Base-by-base conservation (phyloP, 2,113 vertebrate genomes). In the Eleginops maclovinus region DNA sequence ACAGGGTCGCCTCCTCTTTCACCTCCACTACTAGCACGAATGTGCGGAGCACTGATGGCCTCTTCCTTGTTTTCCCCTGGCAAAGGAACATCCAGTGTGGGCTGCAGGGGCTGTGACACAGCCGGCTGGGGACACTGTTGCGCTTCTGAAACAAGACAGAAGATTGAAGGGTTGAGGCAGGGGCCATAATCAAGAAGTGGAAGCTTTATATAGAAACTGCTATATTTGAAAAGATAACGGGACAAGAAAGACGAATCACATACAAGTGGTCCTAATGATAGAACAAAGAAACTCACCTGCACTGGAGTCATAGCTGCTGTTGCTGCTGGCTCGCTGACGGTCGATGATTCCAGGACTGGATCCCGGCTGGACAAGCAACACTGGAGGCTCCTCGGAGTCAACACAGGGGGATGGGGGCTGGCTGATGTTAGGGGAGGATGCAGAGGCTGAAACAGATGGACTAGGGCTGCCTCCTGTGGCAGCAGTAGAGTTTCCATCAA, bases 251-350 rank as follows among this genome's bases (percentile, higher is more conserved):
- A 36, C 31, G 7, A 7, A 60, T 24, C 13, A 24, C 22, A 49
- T 22, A 11, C 46, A 8, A 13, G 19, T 44, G 21, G 22, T 65
- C 2, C 0, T 50, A 69, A 22, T 24, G 2, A 65, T 55, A 28
- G 14, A 69, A 1, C 26, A 22, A 17, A 55, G 13, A 55, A 69
- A 86, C 86, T 75, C 84, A 97, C 96, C 96, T 71, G 94, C 86
- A 69, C 79, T 91, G 50, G 94, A 93, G 82, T 97, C 96, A 2
- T 96, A 94, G 92, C 94, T 96, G 90, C 95, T 95, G 89, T 95
- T 96, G 94, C 94, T 95, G 87, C 88, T 93, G n/a, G 91, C 93
- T 61, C 94, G 84, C 75, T 94, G 91, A 41, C 91, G 79, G 8
- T 93, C 92, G 40, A 55, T 47, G 9, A 86, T 55, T 81, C 84